These are phyloP conservation scores for Cecidostiba fungosa DNA, from an alignment of 2,888 invertebrate species.

Conservation along the genomic window DNA sequence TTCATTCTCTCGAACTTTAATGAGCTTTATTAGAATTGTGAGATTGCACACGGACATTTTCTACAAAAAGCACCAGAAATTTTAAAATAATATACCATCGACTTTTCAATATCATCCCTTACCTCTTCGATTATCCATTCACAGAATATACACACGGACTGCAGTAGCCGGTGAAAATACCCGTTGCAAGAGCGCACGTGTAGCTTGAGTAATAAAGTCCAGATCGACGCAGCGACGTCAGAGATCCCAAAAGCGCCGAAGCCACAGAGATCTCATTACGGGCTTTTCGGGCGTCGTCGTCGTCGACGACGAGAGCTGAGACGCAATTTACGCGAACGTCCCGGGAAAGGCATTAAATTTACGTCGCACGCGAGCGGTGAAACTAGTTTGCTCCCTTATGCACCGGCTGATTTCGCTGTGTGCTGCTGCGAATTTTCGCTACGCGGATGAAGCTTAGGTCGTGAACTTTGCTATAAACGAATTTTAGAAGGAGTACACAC, in stretches of 20 bases:
- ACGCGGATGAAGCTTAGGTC: no score
- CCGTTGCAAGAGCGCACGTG: background rate
- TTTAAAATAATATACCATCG: no score
- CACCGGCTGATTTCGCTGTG: slow-evolving; percentile 7
- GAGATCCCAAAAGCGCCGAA: background rate
- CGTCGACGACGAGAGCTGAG: background rate
- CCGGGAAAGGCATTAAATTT: slow-evolving; percentile 44
- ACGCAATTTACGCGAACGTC: slow-evolving; percentile 47
- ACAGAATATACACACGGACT: background rate
- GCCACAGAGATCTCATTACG: slow-evolving; percentile 38
- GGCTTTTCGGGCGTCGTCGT: background rate
- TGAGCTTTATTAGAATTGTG: no score
- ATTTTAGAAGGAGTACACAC: no score
- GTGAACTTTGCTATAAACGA: slow-evolving; percentile 6
- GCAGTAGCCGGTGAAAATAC: background rate
- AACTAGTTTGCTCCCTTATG: slow-evolving; percentile 28
- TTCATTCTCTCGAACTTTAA: no score
- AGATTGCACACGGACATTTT: no score
- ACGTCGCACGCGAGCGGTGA: background rate
- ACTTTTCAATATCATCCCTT: no score
- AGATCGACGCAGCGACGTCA: background rate
- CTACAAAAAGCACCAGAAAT: no score
- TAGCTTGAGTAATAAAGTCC: slow-evolving; percentile 10
- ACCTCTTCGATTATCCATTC: background rate
- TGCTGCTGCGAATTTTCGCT: slow-evolving; percentile 2